These are phyloP conservation scores for Papilio protenor DNA, from an alignment of 2,888 invertebrate species.

Conservation along the genomic window DNA sequence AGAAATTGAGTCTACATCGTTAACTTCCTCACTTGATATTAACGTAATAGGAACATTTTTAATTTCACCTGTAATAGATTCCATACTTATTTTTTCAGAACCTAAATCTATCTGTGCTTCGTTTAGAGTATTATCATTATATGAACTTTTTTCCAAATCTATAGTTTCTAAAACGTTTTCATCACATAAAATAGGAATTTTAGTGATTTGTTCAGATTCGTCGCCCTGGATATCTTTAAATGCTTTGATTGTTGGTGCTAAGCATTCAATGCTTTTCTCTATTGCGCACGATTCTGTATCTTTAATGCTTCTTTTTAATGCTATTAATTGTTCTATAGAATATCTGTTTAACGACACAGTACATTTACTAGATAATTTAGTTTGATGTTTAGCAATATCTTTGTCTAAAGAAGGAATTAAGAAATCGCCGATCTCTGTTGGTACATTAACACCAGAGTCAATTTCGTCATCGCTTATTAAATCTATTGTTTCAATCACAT, in stretches of 20 bases:
- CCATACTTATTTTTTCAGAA: not conserved
- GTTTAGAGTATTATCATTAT: conserved; percentile 55
- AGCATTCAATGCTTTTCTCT: conserved; percentile 1
- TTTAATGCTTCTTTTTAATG: conserved; percentile 22
- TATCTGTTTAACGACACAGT: conserved; percentile 57
- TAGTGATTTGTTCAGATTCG: not conserved
- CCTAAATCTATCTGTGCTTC: not conserved
- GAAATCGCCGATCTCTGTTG: conserved; percentile 69
- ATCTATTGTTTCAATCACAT: conserved; percentile 67
- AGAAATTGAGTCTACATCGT: not conserved
- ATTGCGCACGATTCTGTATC: not conserved
- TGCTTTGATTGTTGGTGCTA: not conserved
- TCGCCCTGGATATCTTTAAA: not conserved
- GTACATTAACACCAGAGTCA: conserved; percentile 49
- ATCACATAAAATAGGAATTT: not conserved
- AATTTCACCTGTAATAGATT: not conserved
- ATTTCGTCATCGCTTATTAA: conserved; percentile 77
- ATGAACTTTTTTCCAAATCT: conserved; percentile 65
- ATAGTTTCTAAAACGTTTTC: conserved; percentile 52
- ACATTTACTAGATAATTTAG: conserved; percentile 63
- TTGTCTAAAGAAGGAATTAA: conserved; percentile 53
- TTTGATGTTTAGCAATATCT: conserved; percentile 61
- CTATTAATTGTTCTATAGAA: conserved; percentile 42
- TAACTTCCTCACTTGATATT: not conserved
- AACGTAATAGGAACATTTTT: conserved; percentile 3